Percentiles rank a stretch among this genome's conserved stretches.
These are phyloP conservation scores for Trichomalopsis sarcophagae DNA, from an alignment of 1,140 invertebrate species.

Conservation along the genomic window DNA sequence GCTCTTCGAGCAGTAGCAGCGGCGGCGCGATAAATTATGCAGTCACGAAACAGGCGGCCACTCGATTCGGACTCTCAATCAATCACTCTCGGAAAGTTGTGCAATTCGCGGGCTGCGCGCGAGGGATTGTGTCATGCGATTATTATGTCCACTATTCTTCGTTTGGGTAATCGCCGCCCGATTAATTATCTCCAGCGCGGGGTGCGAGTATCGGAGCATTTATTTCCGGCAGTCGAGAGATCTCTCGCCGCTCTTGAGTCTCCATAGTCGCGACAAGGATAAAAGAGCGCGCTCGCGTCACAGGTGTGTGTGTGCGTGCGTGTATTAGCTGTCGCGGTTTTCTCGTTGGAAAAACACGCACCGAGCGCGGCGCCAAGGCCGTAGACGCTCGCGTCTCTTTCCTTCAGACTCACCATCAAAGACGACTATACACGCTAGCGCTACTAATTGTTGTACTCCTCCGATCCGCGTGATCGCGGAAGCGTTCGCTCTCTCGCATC, in stretches of 20 bases:
- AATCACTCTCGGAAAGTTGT: neutral
- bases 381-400: neutral
- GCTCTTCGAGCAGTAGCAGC: too few species aligned
- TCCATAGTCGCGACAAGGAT: neutral
- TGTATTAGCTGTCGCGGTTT: neutral
- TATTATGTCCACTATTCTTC: neutral
- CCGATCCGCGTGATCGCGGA: neutral
- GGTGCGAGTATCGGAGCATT: too few species aligned
- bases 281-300: neutral
- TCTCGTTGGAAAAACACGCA: constrained; percentile 28
- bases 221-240: too few species aligned
- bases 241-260: too few species aligned
- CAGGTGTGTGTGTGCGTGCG: neutral
- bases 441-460: neutral
- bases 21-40: neutral
- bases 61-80: neutral
- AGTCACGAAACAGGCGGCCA: neutral
- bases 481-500: neutral
- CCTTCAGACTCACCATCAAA: neutral
- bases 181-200: neutral
- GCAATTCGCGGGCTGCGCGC: neutral
- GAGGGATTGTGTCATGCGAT: neutral
- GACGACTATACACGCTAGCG: neutral
- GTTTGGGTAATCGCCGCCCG: neutral
- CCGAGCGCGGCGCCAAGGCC: neutral